Evolutionary conservation across 2,113 vertebrate species (phyloP), one percentile per base, ranked within the genome.

Genomic region (Tetrao urogallus): DNA sequence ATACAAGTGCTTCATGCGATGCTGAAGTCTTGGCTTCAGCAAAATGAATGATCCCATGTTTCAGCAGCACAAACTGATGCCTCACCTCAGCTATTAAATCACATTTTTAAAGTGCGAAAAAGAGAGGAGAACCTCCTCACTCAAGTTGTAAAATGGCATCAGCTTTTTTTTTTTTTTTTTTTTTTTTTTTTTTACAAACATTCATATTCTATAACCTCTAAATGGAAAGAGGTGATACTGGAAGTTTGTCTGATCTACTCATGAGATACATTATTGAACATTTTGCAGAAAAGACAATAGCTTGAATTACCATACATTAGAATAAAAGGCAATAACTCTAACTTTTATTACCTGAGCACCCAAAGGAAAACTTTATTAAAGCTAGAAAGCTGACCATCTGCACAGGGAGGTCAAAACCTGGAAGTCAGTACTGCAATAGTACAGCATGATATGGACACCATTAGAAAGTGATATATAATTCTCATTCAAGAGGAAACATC

Each of bases 131-230:
- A 36, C 8, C 38, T 58, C 27, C 54, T 83, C 56, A 83, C 61
- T 89, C 52, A 61, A 91, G 66, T 76, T 40, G 79, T 56, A 88
- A 92, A 70, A 60, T 66, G 77, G 83, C 72, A 90, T 90, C 40
- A 92, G 80, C 73, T 83, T 58, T 56, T 81, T 81, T 61, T 88
- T 83, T 64, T 60, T 83, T 81, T 61, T 88, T 83, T 64, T 60
- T 83, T 81, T 61, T 88, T 83, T 64, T 60, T 83, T 81, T 61
- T 88, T 78, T 74, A 70, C 42, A 81, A 81, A 61, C 69, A 81
- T 61, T 28, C 65, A 71, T 61, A 89, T 40, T 40, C 74, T 48
- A 6, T 80, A 86, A 95, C 81, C 81, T 17, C 77, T 91, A 92
- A 87, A 80, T 71, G 40, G 45, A 47, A 74, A 81, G 61, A 70